These are phyloP conservation scores for Amiota minor DNA, from an alignment of 2,888 invertebrate species.

Conservation along the genomic window DNA sequence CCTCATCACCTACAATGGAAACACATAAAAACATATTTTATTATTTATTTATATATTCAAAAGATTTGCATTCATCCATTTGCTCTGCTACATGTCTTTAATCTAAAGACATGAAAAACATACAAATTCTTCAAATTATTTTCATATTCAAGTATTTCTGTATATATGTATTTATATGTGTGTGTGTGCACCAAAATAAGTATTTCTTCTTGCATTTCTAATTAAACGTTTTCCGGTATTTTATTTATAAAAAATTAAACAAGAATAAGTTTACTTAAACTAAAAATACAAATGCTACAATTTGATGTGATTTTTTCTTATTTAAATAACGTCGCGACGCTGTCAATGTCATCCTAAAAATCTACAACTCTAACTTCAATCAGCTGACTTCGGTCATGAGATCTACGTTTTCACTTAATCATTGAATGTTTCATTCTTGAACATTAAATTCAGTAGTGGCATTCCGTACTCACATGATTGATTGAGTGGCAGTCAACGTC, in stretches of 20 bases:
- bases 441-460: background rate
- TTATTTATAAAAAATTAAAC: no score
- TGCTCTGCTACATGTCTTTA: no score
- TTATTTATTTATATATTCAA: constrained; percentile 7
- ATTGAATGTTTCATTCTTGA: background rate
- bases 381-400: background rate
- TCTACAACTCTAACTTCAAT: background rate
- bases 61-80: background rate
- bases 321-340: background rate
- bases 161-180: background rate
- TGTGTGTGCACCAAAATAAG: background rate
- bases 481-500: constrained; percentile 12
- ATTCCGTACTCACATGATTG: constrained; percentile 3
- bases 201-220: background rate
- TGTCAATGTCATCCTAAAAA: background rate
- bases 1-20: background rate
- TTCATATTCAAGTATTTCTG: background rate
- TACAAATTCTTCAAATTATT: no score
- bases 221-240: background rate
- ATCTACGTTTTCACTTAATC: background rate
- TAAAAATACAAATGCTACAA: no score
- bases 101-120: no score
- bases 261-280: no score
- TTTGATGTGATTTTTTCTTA: no score
- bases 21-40: background rate